Conservation (phyloP, 2,113 vertebrate species). For the Rissa tridactyla region DNA sequence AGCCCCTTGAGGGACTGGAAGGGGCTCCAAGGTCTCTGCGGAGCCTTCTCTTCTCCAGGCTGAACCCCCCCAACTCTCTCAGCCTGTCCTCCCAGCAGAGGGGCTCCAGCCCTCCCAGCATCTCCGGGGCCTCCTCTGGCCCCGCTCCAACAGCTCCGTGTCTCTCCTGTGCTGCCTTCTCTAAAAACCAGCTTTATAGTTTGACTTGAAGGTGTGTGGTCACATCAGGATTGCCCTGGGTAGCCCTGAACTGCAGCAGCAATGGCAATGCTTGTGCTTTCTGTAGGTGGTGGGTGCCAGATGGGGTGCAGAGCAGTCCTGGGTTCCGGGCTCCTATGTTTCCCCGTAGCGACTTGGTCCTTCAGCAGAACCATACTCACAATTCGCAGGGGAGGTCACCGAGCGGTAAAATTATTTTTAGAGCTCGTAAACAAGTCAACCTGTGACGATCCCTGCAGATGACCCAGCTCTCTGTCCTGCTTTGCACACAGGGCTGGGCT, state of each 20-base stretch:
- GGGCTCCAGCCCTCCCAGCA: background rate
- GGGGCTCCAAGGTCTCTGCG: background rate
- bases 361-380: accelerated
- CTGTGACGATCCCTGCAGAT: background rate
- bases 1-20: background rate
- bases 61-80: background rate
- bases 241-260: background rate
- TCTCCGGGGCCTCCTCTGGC: background rate
- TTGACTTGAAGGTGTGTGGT: background rate
- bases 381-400: background rate
- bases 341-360: background rate
- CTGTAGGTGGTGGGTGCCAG: background rate
- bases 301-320: background rate
- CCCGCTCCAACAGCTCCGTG: background rate
- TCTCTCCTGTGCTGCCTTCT: background rate
- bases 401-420: accelerated
- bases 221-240: background rate
- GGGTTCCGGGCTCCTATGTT: background rate
- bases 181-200: background rate
- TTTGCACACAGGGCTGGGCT: background rate
- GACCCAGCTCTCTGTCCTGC: background rate
- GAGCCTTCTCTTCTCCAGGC: background rate
- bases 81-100: background rate
- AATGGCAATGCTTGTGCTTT: background rate
- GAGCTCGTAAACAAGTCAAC: background rate